phyloP scores from a whole-genome alignment of 2,888 invertebrate species.

The Caenorhabditis sp. region DNA sequence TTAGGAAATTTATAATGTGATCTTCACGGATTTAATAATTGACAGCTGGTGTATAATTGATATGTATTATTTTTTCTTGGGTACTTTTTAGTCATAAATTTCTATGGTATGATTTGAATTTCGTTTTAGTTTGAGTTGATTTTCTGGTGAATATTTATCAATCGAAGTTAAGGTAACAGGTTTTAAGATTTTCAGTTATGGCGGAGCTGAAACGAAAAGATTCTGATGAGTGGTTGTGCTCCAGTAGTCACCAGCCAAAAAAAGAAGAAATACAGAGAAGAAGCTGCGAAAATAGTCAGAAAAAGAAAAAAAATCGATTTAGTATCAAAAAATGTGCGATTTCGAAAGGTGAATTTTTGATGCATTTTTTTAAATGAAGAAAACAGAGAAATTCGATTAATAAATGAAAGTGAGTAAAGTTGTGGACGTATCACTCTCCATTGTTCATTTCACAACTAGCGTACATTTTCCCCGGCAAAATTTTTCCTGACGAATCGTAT shows the following conservation, averaged over 20 bases:
- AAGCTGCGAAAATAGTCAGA: slow-evolving; percentile 8
- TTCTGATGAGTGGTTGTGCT: slow-evolving; percentile 40
- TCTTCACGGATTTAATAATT: too few relatives aligned
- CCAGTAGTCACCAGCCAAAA: slow-evolving; percentile 27
- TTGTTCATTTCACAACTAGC: too few relatives aligned
- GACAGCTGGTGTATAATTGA: slow-evolving; percentile 23
- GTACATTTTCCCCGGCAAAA: too few relatives aligned
- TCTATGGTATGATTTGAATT: background rate
- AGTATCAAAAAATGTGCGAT: too few relatives aligned
- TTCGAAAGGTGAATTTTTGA: too few relatives aligned
- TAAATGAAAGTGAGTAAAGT: too few relatives aligned
- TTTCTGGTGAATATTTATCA: background rate
- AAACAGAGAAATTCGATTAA: too few relatives aligned
- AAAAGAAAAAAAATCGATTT: slow-evolving; percentile 7
- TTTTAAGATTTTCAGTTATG: too few relatives aligned
- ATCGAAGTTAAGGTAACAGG: background rate
- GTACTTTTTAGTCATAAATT: background rate
- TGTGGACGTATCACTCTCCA: too few relatives aligned
- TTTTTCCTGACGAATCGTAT: too few relatives aligned
- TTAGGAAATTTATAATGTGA: slow-evolving; percentile 2
- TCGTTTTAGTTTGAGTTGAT: background rate
- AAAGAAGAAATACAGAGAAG: slow-evolving; percentile 17
- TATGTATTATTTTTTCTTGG: background rate
- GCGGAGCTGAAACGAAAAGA: slow-evolving; percentile 7
- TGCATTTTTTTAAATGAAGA: too few relatives aligned